Evolutionary conservation across 2,797 vertebrate genomes (phyloP), one percentile per base, ranked within the genome.

Genomic region (Eidolon dupreanum): DNA sequence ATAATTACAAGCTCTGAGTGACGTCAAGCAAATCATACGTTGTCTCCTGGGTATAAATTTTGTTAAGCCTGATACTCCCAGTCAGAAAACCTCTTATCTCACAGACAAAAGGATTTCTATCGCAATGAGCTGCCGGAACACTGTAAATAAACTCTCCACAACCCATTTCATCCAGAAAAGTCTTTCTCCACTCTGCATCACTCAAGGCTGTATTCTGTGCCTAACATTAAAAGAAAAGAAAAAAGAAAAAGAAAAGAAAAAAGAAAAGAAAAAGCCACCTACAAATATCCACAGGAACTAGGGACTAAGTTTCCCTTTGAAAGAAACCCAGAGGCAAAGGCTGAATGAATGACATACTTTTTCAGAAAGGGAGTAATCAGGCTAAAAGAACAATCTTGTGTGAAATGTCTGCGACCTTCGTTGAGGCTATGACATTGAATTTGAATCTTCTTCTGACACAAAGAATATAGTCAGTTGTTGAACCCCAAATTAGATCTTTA

Each of bases 261-360:
- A 49, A 63, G 41, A 51, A 81, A 70, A 87, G 31, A 28, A 46
- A 74, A 17, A 90, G 46, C 68, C 33, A 91, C 49, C 79, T 94
- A 94, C 75, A 90, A 95, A 85, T 63, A 92, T 46, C 46, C 49
- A 70, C 68, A 93, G 86, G 41, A 95, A 91, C 88, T 82, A 83
- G 33, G 75, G 53, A 95, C 90, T 74, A 75, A 75, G 43, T 86
- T 63, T 86, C 36, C 33, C 59, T 96, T 95, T 92, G 83, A 97
- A 96, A 94, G 94, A 83, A 81, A 88, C 82, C 77, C 93, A 93
- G 81, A 96, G 93, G 93, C 96, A 93, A 93, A 79, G 77, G 24
- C 94, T 85, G 84, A 88, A 95, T 93, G 94, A 96, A 97, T 94
- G 90, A 36, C 95, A 93, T 77, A 96, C 83, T 95, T 97, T 79